These are phyloP conservation scores for Erynnis tages DNA, from an alignment of 2,888 invertebrate genomes.

Conservation along the genomic window DNA sequence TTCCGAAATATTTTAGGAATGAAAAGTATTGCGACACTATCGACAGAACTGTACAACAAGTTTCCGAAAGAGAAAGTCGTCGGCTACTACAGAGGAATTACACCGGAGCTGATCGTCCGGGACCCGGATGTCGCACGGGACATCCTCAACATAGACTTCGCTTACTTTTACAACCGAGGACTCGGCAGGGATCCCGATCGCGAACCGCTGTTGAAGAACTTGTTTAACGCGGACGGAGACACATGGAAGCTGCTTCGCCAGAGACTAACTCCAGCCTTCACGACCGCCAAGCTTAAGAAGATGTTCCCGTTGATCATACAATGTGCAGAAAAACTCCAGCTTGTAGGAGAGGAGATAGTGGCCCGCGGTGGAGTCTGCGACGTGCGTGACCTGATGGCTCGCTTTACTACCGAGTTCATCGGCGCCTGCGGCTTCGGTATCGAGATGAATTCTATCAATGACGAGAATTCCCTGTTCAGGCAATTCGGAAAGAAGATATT, in stretches of 20 bases:
- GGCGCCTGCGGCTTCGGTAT: slow-evolving; percentile 53
- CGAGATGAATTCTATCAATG: slow-evolving; percentile 42
- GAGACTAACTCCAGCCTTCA: slow-evolving; percentile 59
- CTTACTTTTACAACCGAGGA: slow-evolving; percentile 52
- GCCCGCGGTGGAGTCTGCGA: slow-evolving; percentile 42
- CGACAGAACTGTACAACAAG: slow-evolving; percentile 50
- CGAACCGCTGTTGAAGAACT: slow-evolving; percentile 49
- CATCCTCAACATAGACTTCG: slow-evolving; percentile 55
- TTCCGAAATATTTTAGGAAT: slow-evolving; percentile 43
- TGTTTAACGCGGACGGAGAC: slow-evolving; percentile 60
- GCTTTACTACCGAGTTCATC: slow-evolving; percentile 52
- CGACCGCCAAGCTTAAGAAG: slow-evolving; percentile 56
- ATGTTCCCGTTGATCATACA: slow-evolving; percentile 65
- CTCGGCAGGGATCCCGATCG: slow-evolving; percentile 42
- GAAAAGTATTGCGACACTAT: slow-evolving; percentile 44
- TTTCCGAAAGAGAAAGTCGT: slow-evolving; percentile 59
- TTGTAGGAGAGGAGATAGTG: slow-evolving; percentile 32
- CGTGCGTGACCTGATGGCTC: slow-evolving; percentile 47
- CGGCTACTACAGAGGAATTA: slow-evolving; percentile 53
- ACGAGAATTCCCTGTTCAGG: slow-evolving; percentile 48
- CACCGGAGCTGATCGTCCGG: slow-evolving; percentile 54
- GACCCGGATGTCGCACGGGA: slow-evolving; percentile 52
- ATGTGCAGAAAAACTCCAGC: slow-evolving; percentile 54
- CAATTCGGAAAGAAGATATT: slow-evolving; percentile 42
- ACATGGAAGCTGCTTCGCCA: slow-evolving; percentile 59